Percentiles rank a stretch among this genome's conserved stretches.
These are phyloP conservation scores for Agrochola macilenta DNA, from an alignment of 2,888 invertebrate genomes.

Conservation along the genomic window DNA sequence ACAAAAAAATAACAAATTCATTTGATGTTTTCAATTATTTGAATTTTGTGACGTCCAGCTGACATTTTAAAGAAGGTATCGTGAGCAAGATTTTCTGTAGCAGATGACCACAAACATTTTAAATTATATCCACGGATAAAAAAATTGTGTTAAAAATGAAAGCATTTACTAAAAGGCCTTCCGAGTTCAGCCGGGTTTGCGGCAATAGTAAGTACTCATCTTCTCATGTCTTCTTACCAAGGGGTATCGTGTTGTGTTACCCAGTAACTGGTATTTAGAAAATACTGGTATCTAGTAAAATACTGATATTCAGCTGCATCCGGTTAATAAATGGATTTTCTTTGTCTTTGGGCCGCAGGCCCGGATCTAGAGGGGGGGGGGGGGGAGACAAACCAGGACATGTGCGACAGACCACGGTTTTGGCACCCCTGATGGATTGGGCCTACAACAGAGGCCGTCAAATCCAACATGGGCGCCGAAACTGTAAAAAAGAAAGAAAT, in stretches of 20 bases:
- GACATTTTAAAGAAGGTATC: neutral
- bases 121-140: neutral
- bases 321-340: no score
- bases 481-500: no score
- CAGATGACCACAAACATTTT: neutral
- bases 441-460: no score
- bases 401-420: no score
- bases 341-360: no score
- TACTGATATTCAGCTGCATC: neutral
- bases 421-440: no score
- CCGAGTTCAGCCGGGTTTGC: neutral
- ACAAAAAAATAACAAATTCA: neutral
- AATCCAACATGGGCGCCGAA: no score
- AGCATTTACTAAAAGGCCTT: constrained; percentile 10
- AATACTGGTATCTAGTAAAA: neutral
- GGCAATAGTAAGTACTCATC: constrained; percentile 5
- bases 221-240: neutral
- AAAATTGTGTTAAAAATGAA: constrained; percentile 33
- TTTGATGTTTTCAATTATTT: neutral
- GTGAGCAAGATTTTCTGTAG: neutral
- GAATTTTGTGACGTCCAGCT: constrained; percentile 18
- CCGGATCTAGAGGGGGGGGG: no score
- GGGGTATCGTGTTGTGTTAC: neutral
- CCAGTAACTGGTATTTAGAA: neutral
- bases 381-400: no score